Evolutionary conservation across 2,797 vertebrate species (phyloP), one percentile per base, ranked within the genome.

Genomic region (Rhyacichthys aspro): DNA sequence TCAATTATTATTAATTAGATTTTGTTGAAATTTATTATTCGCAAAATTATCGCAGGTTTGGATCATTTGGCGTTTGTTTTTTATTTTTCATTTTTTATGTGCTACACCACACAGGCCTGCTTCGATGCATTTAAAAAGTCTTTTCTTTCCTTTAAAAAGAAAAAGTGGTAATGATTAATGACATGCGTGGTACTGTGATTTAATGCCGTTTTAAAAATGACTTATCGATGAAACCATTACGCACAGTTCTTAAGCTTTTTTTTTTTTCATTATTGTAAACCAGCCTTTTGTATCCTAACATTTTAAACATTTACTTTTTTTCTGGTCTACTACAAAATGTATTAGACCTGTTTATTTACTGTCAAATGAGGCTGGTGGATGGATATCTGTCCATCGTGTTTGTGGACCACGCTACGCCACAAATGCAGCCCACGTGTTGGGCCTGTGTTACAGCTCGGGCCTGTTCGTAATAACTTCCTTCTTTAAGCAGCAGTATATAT

Each of bases 381-480:
- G 28, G 46, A 48, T 28, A 7, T 34, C 23, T 33, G 46, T 10
- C 10, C n/a, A 49, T 32, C 14, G 28, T 49, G 47, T 36, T 16
- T 49, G 33, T 48, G 17, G 47, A 49, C 16, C 47, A 34, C 47
- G 11, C 34, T 49, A 49, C 47, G 5, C 34, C 32, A 6, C 47
- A 17, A 49, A 49, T 12, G 47, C 47, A n/a, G n/a, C 47, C n/a
- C 46, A 34, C 46, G 28, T 36, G 47, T 36, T 49, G 47, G 47
- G 47, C 47, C 47, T 49, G 1, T 34, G 9, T 16, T 15, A 14
- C 28, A 32, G 47, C 32, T 32, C 34, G 16, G 9, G 23, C 23
- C 23, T 9, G 23, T 14, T 14, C 32, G 15, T 49, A 36, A 49
- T 17, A 36, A 36, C 10, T 5, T 16, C 46, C 9, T 49, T 12